Evolutionary conservation across 2,113 vertebrate species (phyloP).

Genomic region (Rhipidura dahli): DNA sequence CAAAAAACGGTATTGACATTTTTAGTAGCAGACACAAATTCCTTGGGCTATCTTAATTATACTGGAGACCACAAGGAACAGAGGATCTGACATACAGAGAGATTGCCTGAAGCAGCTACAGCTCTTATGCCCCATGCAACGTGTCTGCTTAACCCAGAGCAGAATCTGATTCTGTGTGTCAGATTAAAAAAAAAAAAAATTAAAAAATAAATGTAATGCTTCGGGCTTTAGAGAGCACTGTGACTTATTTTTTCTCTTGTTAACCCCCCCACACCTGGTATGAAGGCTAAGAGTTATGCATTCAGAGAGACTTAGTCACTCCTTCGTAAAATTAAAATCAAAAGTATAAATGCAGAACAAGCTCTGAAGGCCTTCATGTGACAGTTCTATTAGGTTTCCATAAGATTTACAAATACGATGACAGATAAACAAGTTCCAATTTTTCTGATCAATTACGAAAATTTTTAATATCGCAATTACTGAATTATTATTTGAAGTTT

Average conservation of each 20-base stretch:
- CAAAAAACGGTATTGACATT: neutral
- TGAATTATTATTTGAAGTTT: neutral
- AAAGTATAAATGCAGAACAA: neutral
- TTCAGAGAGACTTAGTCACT: neutral
- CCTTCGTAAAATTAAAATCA: neutral
- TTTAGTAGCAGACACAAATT: constrained; percentile 7
- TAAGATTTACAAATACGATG: neutral
- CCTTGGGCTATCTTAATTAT: neutral
- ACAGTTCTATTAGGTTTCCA: neutral
- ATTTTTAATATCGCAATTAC: neutral
- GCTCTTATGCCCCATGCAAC: neutral
- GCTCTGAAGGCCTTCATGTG: neutral
- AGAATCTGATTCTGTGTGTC: neutral
- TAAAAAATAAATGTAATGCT: neutral
- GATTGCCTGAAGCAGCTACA: neutral
- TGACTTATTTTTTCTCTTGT: neutral
- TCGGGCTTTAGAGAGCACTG: neutral
- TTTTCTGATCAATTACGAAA: neutral
- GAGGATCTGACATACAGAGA: neutral
- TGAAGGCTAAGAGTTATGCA: neutral
- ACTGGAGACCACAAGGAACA: neutral
- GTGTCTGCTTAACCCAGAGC: neutral
- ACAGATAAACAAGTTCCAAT: neutral
- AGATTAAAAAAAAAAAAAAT: neutral
- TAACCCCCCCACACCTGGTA: neutral